Evolutionary conservation across 1,140 invertebrate species (phyloP).

Genomic region (Bombus difficillimus): DNA sequence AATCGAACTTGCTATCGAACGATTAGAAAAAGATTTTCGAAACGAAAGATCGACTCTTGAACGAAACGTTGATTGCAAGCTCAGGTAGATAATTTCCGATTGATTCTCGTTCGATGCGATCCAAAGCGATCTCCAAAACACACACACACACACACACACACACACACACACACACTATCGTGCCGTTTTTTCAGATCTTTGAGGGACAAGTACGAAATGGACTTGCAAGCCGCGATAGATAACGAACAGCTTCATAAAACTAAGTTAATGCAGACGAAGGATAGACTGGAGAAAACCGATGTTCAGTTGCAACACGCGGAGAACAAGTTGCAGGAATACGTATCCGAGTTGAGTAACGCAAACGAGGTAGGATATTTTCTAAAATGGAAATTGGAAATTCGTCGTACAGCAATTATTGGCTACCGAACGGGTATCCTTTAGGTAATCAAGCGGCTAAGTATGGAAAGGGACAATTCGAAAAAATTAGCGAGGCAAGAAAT

Average conservation of each 20-base stretch:
- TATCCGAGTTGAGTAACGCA: conserved; percentile 81
- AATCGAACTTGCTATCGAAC: conserved; percentile 86
- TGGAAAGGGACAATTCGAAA: conserved; percentile 82
- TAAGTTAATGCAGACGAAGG: conserved; percentile 84
- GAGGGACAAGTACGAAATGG: conserved; percentile 89
- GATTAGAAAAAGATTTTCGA: conserved; percentile 85
- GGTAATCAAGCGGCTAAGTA: conserved; percentile 80
- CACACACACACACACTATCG: no score
- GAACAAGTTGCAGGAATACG: conserved; percentile 71
- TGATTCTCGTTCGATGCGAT: no score
- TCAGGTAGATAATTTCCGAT: conserved; percentile 83
- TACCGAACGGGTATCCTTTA: conserved; percentile 48
- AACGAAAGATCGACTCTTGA: conserved; percentile 82
- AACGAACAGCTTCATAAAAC: conserved; percentile 83
- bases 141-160: no score
- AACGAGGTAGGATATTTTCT: conserved; percentile 79
- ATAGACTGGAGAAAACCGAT: conserved; percentile 83
- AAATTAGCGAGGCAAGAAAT: conserved; percentile 82
- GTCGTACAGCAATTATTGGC: background rate
- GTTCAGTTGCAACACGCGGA: conserved; percentile 80
- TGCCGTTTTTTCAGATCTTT: conserved; percentile 83
- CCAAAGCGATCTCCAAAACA: no score
- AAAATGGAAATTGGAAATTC: background rate
- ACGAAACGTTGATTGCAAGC: conserved; percentile 84
- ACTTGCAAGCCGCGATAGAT: conserved; percentile 85